Evolutionary conservation across 2,888 invertebrate genomes (phyloP), one percentile per base, ranked within the genome.

Genomic region (Ypsolopha scabrella): DNA sequence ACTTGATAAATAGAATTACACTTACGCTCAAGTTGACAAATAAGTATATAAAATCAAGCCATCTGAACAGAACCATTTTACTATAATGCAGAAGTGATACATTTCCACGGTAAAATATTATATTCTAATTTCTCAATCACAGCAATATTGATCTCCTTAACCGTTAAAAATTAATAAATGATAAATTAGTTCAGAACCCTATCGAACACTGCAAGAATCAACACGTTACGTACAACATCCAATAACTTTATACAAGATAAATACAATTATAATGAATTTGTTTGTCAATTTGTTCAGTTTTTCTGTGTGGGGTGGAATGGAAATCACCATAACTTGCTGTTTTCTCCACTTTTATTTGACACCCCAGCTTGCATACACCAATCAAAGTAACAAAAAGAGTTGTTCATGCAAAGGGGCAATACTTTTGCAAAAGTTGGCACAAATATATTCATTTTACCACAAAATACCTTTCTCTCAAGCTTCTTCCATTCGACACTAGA

Each of bases 321-420:
- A 80, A 80, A 82, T 70, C 69, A 72, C 69, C 67, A 66, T 83
- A 82, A 81, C 80, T 80, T 79, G 74, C 77, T 72, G 69, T 52
- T 80, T 72, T 24, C 24, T 24, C 24, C 24, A 3, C 24, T 68
- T 67, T 64, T 75, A 79, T 79, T 79, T 80, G 72, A 72, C 82
- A 80, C 80, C 83, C 83, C 79, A 65, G 65, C 50, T 65, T 70
- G 75, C 73, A 75, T 78, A 82, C 80, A 85, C n/a, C n/a, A n/a
- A n/a, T 85, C 83, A 86, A 85, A 82, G 80, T 75, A 81, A 82
- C 72, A 71, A 73, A 24, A 81, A 80, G 79, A 85, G 83, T 80
- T 79, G 72, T 70, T 68, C 67, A 70, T 65, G 75, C 69, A 67
- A 70, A 79, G 81, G n/a, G 79, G 81, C 72, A 77, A 33, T 35